Percentiles rank a stretch among this genome's conserved stretches.
Evolutionary conservation across 2,888 invertebrate genomes (phyloP).

Genomic region (Ctenicera cuprea): DNA sequence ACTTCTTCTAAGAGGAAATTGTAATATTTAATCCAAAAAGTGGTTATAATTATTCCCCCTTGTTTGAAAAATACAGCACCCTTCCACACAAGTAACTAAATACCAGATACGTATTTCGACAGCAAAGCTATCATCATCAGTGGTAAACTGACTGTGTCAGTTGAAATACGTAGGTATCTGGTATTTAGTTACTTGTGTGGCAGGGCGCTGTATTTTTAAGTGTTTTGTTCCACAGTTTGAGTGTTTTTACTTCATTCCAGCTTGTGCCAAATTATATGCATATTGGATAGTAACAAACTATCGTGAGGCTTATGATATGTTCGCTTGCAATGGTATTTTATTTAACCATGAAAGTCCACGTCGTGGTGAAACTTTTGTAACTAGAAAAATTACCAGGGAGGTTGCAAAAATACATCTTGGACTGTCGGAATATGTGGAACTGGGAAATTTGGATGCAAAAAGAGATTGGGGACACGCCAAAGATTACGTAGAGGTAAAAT

Average conservation of each 20-base stretch:
- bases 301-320: conserved; percentile 95
- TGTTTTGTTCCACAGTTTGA: background rate
- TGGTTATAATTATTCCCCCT: too few relatives aligned
- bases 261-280: conserved; percentile 95
- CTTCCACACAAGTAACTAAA: too few relatives aligned
- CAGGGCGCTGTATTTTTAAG: too few relatives aligned
- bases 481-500: conserved; percentile 91
- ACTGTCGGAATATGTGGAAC: conserved; percentile 86
- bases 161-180: too few relatives aligned
- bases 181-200: too few relatives aligned
- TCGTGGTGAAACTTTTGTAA: conserved; percentile 98
- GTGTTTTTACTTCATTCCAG: conserved; percentile 71
- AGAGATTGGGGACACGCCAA: conserved; percentile 98
- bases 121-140: too few relatives aligned
- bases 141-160: too few relatives aligned
- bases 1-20: too few relatives aligned
- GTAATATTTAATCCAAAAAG: too few relatives aligned
- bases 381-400: conserved; percentile 96
- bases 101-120: too few relatives aligned
- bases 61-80: too few relatives aligned
- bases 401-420: conserved; percentile 97
- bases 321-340: conserved; percentile 94
- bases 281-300: conserved; percentile 97
- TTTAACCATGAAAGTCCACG: conserved; percentile 97
- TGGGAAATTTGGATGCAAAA: conserved; percentile 96